Evolutionary conservation across 2,113 vertebrate genomes (phyloP), one percentile per base, ranked within the genome.

Genomic region (Triplophysa siluroides): DNA sequence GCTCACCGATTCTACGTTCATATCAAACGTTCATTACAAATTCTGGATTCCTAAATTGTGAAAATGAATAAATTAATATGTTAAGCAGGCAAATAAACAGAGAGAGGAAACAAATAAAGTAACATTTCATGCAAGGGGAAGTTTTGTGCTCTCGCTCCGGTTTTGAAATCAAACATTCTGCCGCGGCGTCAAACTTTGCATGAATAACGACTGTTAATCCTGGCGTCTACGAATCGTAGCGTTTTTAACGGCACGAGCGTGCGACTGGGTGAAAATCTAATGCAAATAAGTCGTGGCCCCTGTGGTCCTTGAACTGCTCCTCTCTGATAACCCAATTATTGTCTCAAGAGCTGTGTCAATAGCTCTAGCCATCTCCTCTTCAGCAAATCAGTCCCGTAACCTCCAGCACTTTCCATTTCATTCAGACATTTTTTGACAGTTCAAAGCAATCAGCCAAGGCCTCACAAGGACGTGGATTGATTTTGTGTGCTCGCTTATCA

Each of bases 301-400:
- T 93, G 96, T 97, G 96, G 96, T 99, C 98, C 97, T 98, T 97
- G 97, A 98, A 99, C 97, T 98, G 98, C 98, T 98, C 98, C 97
- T 97, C 98, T 99, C 98, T 99, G 98, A 99, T 99, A 99, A 99
- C 98, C 97, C 96, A 99, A 99, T 99, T 99, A 99, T 98, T 98
- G 97, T 99, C 96, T 99, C 95, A 96, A 99, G 97, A 98, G 97
- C 97, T 98, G 96, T 98, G 98, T 99, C 98, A 99, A 99, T 99
- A 98, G 98, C 97, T 96, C 95, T 92, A 96, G 96, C 96, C 96
- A 98, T 98, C 97, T 97, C 97, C 98, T 98, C 97, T 98, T 97
- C 95, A 99, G 98, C 96, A 99, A 98, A 99, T 99, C 96, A 98
- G 96, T 98, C 96, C 98, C 93, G 95, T 98, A 98, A 98, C 98